A percentile compares a stretch with the other conserved stretches of the same genome.
phyloP scores from a whole-genome alignment of 2,797 vertebrate genomes.

The Pempheris klunzingeri region DNA sequence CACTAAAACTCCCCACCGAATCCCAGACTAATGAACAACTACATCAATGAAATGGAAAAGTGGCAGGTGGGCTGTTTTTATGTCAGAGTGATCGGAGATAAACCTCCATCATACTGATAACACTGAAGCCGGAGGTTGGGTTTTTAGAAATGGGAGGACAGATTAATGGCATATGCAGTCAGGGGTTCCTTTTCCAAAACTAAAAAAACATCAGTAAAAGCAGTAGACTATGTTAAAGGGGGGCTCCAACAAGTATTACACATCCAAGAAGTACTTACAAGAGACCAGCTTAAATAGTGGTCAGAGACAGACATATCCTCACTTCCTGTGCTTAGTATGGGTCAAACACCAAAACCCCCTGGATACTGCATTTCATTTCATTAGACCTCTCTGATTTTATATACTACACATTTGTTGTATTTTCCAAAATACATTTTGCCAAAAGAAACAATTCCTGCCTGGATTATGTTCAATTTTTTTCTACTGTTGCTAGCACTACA shows the following conservation, averaged over 20 bases:
- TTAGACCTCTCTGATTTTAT: too few relatives aligned
- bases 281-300: neutral
- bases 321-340: too few relatives aligned
- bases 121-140: neutral
- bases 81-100: neutral
- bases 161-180: neutral
- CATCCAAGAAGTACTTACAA: neutral
- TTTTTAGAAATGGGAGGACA: neutral
- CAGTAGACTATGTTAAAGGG: neutral
- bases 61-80: neutral
- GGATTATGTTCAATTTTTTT: too few relatives aligned
- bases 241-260: neutral
- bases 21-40: constrained; percentile 3
- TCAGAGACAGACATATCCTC: neutral
- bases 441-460: too few relatives aligned
- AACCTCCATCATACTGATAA: neutral
- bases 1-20: neutral
- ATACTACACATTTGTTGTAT: too few relatives aligned
- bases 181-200: neutral
- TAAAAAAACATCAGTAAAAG: neutral
- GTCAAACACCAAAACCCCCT: too few relatives aligned
- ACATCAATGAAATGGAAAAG: neutral
- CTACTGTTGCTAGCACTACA: too few relatives aligned
- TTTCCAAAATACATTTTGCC: too few relatives aligned
- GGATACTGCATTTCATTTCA: too few relatives aligned